Base-by-base conservation (phyloP, 2,888 invertebrate species). In the Priocnemis perturbator region DNA sequence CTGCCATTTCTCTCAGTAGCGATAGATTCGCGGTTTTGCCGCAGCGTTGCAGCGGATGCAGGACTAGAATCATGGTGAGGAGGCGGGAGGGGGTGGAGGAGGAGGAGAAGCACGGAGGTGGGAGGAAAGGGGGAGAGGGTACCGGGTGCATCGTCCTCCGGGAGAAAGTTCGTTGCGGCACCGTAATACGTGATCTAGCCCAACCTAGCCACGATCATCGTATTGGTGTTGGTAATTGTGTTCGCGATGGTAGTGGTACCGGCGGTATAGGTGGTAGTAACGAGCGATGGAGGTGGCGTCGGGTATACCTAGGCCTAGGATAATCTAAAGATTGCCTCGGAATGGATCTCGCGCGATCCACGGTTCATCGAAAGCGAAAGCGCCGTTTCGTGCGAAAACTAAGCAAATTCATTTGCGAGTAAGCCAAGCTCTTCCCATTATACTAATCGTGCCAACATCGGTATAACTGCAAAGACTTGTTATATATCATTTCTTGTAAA, bases 71-170 rank as follows among this genome's bases (percentile, higher is more conserved):
- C 37, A 19, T 57, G 37, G 44, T n/a, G 57, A 23, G 20, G 57
- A 30, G 57, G 57, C 37, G 57, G 37, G 15, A 19, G 50, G 20
- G 19, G 44, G 50, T 26, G 67, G 57, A 60, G 37, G 15, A 19
- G 50, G 20, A 19, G 44, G 50, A 30, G 67, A 52, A 60, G 65
- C 53, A 60, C 26, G 59, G 55, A 45, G 19, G 57, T 63, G 47
- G 17, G 55, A 52, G 56, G 21, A 30, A 64, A 58, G 45, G 58
- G 44, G 37, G 57, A 69, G 72, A 76, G 76, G 77, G 79, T 75
- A 78, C 78, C 78, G 87, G 83, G 87, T 88, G 87, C 88, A 88
- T 88, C 88, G 88, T 88, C 87, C 88, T 86, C 88, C 73, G 80
- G 85, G 87, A 87, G 88, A 88, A 88, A 88, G 88, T 87, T 83